Percentiles rank a stretch among this genome's conserved stretches.
Conservation (phyloP, 2,888 invertebrate genomes). For the Pachycephus smyrnensis region DNA sequence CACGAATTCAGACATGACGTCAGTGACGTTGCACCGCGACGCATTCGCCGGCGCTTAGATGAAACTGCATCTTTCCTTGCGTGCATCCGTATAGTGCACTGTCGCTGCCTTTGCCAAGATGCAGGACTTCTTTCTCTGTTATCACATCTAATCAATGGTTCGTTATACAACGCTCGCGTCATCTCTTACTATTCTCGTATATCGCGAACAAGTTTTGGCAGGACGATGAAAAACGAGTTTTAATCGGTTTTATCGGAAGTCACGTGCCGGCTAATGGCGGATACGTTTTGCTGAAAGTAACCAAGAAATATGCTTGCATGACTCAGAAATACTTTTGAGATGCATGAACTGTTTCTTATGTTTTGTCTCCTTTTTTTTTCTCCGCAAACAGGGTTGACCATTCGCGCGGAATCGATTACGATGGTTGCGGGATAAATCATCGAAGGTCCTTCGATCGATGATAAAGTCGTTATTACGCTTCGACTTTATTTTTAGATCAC, state of each 20-base stretch:
- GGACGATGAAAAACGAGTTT: not conserved
- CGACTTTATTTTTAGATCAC: not conserved
- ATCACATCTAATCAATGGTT: not conserved
- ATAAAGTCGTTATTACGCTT: not conserved
- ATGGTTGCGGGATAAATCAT: not conserved
- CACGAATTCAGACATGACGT: constrained; percentile 59
- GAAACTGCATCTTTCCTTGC: constrained; percentile 24
- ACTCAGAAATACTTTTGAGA: not conserved
- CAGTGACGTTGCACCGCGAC: constrained; percentile 46
- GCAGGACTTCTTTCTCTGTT: not conserved
- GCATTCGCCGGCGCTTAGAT: constrained; percentile 19
- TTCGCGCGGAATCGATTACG: not conserved
- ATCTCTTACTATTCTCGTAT: not conserved
- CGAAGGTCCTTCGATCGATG: not conserved
- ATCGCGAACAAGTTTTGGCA: not conserved
- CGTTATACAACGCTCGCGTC: not conserved
- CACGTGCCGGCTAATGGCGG: too few species aligned
- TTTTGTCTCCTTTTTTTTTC: not conserved
- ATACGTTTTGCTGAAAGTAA: too few species aligned
- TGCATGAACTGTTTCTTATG: not conserved
- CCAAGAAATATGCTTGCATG: too few species aligned
- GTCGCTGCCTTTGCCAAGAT: constrained; percentile 10
- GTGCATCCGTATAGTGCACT: constrained; percentile 17
- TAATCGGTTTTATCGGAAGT: too few species aligned
- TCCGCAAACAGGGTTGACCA: not conserved